Evolutionary conservation across 2,113 vertebrate species (phyloP), one percentile per base, ranked within the genome.

Genomic region (Hippopotamus amphibius): DNA sequence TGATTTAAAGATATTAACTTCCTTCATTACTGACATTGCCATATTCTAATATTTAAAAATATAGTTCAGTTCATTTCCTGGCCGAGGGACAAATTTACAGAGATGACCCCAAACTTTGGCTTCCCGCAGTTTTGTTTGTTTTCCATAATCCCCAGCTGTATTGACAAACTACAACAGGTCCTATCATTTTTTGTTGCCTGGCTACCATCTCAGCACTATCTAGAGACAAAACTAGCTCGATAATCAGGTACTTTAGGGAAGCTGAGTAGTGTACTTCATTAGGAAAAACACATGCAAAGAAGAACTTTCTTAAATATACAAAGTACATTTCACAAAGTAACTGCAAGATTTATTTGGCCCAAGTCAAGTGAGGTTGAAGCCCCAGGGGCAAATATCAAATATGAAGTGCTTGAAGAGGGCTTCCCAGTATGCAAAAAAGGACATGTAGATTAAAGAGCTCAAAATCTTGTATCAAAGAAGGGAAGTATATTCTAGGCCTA

Each of bases 21-120:
- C 4, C 61, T 93, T 94, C 19, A 87, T 50, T 93, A 69, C 5
- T 95, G 76, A 87, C 53, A 95, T 24, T 43, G 12, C 4, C 43
- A 41, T 76, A 46, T 41, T 81, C 16, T 79, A 53, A 59, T 43
- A 59, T 90, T 95, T 79, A 61, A 95, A 93, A 90, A 93, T 81
- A 81, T 0, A 37, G 6, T 37, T 57, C 14, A 59, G n/a, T 53
- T 93, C 53, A 71, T 87, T 84, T 90, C 37, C 53, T 94, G 41
- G 88, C 2, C 69, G 4, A 84, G 2, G n/a, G 9, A 41, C 16
- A 95, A 63, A 90, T 95, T 95, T 93, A 17, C 63, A 95, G 21
- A 83, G 69, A 83, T 13, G 24, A 85, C 33, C 5, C n/a, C 24
- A 68, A 68, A 19, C 7, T 65, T 95, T 41, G 30, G 33, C 3